These are phyloP conservation scores for Maniola hyperantus DNA, from an alignment of 2,888 invertebrate species.

Conservation along the genomic window DNA sequence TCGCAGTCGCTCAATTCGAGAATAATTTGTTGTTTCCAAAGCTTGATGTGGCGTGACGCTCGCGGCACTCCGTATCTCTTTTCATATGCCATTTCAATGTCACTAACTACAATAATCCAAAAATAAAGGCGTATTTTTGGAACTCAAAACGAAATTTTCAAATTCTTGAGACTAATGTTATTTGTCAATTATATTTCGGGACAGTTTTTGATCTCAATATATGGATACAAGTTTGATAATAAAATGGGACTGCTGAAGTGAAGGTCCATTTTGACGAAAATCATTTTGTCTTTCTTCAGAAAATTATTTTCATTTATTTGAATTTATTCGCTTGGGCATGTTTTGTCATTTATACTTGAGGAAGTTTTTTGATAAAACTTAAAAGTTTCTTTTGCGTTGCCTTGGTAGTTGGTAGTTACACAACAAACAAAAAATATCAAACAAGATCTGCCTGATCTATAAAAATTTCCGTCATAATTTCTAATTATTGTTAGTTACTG, in stretches of 20 bases:
- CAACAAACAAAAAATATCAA: too few species aligned
- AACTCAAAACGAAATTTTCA: slow-evolving; percentile 21
- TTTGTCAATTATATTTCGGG: slow-evolving; percentile 19
- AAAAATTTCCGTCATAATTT: too few species aligned
- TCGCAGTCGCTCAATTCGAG: slow-evolving; percentile 38
- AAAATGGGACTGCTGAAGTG: slow-evolving; percentile 17
- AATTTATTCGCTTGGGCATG: too few species aligned
- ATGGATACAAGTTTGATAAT: slow-evolving; percentile 17
- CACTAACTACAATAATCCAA: slow-evolving; percentile 49
- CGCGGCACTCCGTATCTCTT: slow-evolving; percentile 47
- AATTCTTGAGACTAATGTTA: slow-evolving; percentile 25
- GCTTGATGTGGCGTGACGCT: slow-evolving; percentile 56
- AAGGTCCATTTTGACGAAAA: slow-evolving; percentile 5
- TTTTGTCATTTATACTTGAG: too few species aligned
- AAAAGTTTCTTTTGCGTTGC: too few species aligned
- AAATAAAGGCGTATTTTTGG: slow-evolving; percentile 38
- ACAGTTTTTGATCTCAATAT: slow-evolving; percentile 24
- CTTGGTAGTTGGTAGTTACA: too few species aligned
- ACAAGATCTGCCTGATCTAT: too few species aligned
- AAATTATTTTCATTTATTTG: not conserved
- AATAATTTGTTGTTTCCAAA: slow-evolving; percentile 53
- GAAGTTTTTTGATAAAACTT: not conserved
- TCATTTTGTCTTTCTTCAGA: slow-evolving; percentile 3
- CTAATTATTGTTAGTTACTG: too few species aligned
- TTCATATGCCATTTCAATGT: slow-evolving; percentile 59